phyloP scores from a whole-genome alignment of 2,797 vertebrate genomes.

The Centroberyx gerrardi region DNA sequence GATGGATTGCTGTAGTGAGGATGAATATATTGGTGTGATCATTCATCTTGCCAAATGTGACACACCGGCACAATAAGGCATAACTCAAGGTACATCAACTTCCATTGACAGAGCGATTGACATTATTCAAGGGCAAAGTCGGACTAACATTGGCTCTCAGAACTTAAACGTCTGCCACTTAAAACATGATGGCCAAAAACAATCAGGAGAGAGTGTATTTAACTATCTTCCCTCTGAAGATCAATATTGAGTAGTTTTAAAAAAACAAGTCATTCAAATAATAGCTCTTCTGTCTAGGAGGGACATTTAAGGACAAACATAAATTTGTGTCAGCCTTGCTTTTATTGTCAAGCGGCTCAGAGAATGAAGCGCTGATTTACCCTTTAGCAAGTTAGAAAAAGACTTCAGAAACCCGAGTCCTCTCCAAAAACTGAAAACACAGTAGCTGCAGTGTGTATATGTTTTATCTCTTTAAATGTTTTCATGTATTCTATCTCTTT shows the following conservation, averaged over 20 bases:
- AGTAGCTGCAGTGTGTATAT: not conserved
- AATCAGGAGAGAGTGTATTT: conserved; percentile 7
- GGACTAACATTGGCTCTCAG: conserved; percentile 25
- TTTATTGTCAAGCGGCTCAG: too few species aligned
- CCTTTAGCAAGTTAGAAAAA: not conserved
- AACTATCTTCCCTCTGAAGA: conserved; percentile 22
- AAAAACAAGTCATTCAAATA: too few species aligned
- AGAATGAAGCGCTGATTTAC: too few species aligned
- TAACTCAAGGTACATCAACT: conserved; percentile 76
- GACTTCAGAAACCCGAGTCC: not conserved
- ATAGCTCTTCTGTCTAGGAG: too few species aligned
- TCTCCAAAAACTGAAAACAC: not conserved
- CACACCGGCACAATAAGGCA: conserved; percentile 73
- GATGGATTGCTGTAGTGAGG: conserved; percentile 80
- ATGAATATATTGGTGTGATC: conserved; percentile 82
- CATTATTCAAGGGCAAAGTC: conserved; percentile 65
- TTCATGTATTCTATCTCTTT: not conserved
- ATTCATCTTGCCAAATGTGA: conserved; percentile 83
- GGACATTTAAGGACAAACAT: too few species aligned
- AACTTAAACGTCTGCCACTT: conserved; percentile 45
- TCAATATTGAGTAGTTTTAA: not conserved
- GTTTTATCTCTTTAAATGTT: conserved; percentile 14
- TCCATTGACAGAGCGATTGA: conserved; percentile 61
- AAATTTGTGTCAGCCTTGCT: too few species aligned
- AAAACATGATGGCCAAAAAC: conserved; percentile 32